These are phyloP conservation scores for Neostethus bicornis DNA, from an alignment of 2,797 vertebrate genomes.

Conservation along the genomic window DNA sequence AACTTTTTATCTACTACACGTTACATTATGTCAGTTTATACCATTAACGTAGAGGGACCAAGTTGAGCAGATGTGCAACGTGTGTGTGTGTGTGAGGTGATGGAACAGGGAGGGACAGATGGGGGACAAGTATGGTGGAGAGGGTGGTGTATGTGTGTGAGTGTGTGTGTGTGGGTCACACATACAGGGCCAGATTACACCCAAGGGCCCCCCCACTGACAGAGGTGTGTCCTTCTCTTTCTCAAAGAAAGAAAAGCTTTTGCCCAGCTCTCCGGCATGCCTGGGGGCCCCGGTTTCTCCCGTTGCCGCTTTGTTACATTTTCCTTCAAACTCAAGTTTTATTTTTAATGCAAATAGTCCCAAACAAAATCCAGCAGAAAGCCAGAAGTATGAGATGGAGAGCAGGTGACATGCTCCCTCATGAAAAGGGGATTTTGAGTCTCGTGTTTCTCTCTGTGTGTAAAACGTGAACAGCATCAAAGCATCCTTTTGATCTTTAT, in stretches of 20 bases:
- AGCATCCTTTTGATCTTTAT: constrained; percentile 47
- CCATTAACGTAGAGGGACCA: not conserved
- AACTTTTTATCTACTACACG: constrained; percentile 30
- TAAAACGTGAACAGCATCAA: constrained; percentile 31
- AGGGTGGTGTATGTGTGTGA: not conserved
- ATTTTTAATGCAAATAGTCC: constrained; percentile 30
- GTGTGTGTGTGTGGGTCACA: constrained; percentile 42
- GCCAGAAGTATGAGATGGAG: constrained; percentile 8
- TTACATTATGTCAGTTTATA: constrained; percentile 38
- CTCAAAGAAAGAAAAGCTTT: constrained; percentile 49
- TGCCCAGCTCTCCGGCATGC: constrained; percentile 35
- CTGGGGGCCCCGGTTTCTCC: constrained; percentile 20
- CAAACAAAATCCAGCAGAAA: constrained; percentile 33
- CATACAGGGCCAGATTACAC: constrained; percentile 58
- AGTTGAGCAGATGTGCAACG: constrained; percentile 55
- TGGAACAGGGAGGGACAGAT: constrained; percentile 41
- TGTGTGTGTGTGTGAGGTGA: constrained; percentile 48
- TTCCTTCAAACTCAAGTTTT: constrained; percentile 30
- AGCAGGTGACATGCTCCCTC: constrained; percentile 54
- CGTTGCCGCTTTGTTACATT: constrained; percentile 31
- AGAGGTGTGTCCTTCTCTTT: constrained; percentile 58
- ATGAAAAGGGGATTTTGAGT: constrained; percentile 51
- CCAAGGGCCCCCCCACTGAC: constrained; percentile 44
- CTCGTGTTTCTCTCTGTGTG: constrained; percentile 31
- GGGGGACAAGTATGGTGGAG: not conserved